phyloP scores from a whole-genome alignment of 2,113 vertebrate species.

The Boulengeromyrus knoepffleri region DNA sequence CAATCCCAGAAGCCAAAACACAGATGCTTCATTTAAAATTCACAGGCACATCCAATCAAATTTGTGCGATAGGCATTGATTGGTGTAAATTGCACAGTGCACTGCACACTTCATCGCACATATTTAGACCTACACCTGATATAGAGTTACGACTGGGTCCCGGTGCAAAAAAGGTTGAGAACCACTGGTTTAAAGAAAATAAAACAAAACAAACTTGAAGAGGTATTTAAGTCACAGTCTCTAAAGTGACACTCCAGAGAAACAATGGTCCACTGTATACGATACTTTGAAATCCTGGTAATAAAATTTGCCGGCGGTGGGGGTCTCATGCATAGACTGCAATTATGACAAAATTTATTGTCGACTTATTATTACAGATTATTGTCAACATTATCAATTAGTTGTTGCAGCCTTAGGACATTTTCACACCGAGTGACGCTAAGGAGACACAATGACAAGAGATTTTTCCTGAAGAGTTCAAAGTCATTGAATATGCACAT shows the following conservation, averaged over 20 bases:
- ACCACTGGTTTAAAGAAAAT: neutral
- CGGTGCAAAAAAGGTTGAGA: too few species aligned
- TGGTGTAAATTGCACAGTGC: too few species aligned
- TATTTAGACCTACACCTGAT: too few species aligned
- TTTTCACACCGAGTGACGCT: neutral
- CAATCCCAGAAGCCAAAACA: too few species aligned
- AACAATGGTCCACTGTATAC: neutral
- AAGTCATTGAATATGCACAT: neutral
- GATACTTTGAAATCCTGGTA: neutral
- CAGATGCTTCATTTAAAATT: too few species aligned
- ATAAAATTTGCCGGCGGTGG: neutral
- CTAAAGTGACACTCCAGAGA: neutral
- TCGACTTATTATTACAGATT: neutral
- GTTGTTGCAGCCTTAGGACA: neutral
- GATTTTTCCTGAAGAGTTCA: neutral
- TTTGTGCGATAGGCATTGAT: too few species aligned
- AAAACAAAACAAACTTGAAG: neutral
- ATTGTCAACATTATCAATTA: neutral
- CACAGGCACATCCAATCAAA: too few species aligned
- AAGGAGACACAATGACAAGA: neutral
- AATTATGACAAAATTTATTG: neutral
- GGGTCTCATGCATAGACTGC: neutral
- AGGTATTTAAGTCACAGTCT: neutral
- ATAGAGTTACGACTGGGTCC: too few species aligned
- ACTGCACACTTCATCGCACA: too few species aligned